Base-by-base conservation (phyloP, 2,113 vertebrate genomes). In the Addax nasomaculatus region DNA sequence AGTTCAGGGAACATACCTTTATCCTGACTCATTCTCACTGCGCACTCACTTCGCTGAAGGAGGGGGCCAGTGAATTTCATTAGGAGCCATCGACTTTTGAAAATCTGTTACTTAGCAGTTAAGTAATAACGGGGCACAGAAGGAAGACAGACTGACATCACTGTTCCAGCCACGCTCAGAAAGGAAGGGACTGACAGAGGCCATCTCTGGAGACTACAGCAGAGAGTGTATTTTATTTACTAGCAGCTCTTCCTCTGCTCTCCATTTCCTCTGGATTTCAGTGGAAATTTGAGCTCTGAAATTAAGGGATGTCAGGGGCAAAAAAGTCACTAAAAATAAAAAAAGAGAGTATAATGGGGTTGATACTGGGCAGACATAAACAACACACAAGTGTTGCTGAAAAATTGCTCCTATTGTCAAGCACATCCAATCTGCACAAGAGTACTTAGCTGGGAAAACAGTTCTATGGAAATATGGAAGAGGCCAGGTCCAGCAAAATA, bases 1-100 rank as follows among this genome's bases (percentile, higher is more conserved):
- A 96, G 96, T 94, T 97, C 96, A 97, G 90, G 87, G 94, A 98
- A 96, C 70, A n/a, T 87, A 91, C 80, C 78, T 98, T 97, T 94
- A 84, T 51, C 39, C 91, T 73, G 97, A 98, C 90, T 93, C 97
- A 96, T 92, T 97, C 85, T 97, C 60, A 83, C 13, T 14, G 47
- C 79, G 57, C 25, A 97, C 47, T 88, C 27, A n/a, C n/a, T 30
- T 45, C 51, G 47, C 11, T 2, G n/a, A 96, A 43, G 45, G 85
- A 92, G 39, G n/a, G 30, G 57, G 81, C 55, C 23, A 64, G 39
- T 29, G 43, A 85, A 73, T 86, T n/a, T 84, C 53, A 95, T 39
- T 29, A 78, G 4, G 58, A 96, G 43, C 8, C 80, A 85, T 3
- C 23, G n/a, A 58, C 81, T 85, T 94, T 81, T 0, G 2, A 53